Base-by-base conservation (phyloP, 2,888 invertebrate species). In the Drosophila merina region DNA sequence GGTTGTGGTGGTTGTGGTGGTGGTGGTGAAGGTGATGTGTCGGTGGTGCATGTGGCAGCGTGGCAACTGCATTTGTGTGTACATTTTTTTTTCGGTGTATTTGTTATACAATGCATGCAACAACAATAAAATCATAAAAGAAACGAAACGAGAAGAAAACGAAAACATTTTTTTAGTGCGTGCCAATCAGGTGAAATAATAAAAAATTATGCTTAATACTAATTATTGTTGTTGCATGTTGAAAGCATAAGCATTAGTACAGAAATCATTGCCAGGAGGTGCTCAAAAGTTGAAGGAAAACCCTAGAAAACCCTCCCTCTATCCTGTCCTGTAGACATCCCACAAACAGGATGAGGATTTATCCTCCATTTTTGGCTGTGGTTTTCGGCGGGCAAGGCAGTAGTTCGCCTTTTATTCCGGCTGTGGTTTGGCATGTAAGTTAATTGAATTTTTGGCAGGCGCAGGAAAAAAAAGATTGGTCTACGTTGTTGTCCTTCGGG, bases 191-290 rank as follows among this genome's bases (percentile, higher is more conserved):
- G 25, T 30, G n/a, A 7, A 36, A 28, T 50, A 42, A 20, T 20
- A 38, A 54, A 54, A 60, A 60, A 59, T 70, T 71, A 56, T 31
- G 44, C 36, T 47, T 60, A 30, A 40, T 33, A 47, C 28, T 36
- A 30, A 8, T 20, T 36, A 48, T 86, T 83, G 75, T 82, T 82
- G 86, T 77, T 82, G 86, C 82, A 86, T 86, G 78, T 68, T 10
- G 9, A 20, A 8, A 8, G 42, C 8, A 30, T 42, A 4, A 47
- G 14, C 14, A 42, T 42, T 14, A 42, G 20, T 7, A 9, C 14
- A 8, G 2, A 20, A 9, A 20, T 42, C 20, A 42, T n/a, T 36
- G n/a, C 36, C 36, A n/a, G 14, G 14, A 12, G 4, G n/a, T n/a
- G 38, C 47, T 7, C 58, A 64, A 71, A 70, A 69, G 74, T 66